Conservation (phyloP, 2,888 invertebrate genomes). For the Embidobia sp. region DNA sequence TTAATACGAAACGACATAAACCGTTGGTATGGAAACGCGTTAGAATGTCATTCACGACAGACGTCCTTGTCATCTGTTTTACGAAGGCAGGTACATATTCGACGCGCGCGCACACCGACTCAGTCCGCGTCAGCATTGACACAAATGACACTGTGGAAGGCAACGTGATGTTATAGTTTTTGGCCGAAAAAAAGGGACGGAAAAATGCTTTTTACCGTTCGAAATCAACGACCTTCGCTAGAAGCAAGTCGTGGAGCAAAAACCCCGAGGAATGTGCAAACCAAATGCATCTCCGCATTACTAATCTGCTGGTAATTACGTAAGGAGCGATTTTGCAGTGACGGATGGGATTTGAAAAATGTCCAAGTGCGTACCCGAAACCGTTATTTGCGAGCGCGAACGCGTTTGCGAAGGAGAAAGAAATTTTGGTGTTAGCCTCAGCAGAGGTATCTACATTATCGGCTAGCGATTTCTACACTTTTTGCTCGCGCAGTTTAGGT, state of each 20-base stretch:
- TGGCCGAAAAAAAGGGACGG: constrained; percentile 18
- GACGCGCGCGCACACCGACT: constrained; percentile 14
- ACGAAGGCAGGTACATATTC: constrained; percentile 26
- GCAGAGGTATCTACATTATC: constrained; percentile 29
- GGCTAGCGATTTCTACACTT: background rate
- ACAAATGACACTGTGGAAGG: constrained; percentile 42
- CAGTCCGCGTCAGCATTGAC: constrained; percentile 35
- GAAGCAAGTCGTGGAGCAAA: constrained; percentile 11
- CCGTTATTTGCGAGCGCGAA: constrained; percentile 49
- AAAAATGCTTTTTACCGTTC: constrained; percentile 38
- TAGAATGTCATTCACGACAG: constrained; percentile 32
- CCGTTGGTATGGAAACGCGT: constrained; percentile 2
- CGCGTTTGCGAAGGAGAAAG: background rate
- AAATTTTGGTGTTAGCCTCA: constrained; percentile 23
- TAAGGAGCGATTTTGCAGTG: constrained; percentile 3
- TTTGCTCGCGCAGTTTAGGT: background rate
- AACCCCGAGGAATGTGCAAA: too few relatives aligned
- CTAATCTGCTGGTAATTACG: constrained; percentile 18
- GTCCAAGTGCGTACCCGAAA: constrained; percentile 14
- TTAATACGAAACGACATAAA: too few relatives aligned
- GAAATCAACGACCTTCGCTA: constrained; percentile 43
- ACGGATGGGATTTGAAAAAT: constrained; percentile 26
- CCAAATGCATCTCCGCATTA: constrained; percentile 15
- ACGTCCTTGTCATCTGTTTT: constrained; percentile 48
- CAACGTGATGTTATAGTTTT: constrained; percentile 29